Conservation (phyloP, 2,113 vertebrate species). For the Murina feae region DNA sequence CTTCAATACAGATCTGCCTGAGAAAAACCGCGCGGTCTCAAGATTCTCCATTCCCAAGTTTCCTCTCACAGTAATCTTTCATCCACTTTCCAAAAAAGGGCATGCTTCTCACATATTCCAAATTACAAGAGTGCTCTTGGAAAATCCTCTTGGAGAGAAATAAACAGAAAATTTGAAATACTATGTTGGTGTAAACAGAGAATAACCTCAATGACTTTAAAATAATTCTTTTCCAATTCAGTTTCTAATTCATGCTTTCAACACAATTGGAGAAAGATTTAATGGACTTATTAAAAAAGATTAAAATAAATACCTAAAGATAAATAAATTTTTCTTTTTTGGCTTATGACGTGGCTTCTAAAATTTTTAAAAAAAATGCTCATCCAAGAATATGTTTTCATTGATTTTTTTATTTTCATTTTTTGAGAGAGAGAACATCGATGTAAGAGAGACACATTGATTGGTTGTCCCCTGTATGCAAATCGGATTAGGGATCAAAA, state of each 20-base stretch:
- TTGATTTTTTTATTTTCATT: too few relatives aligned
- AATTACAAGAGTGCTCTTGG: not conserved
- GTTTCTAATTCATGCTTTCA: not conserved
- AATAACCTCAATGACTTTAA: not conserved
- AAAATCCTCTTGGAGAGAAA: not conserved
- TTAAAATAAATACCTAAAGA: not conserved
- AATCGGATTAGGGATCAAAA: not conserved
- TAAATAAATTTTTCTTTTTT: not conserved
- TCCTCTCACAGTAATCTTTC: not conserved
- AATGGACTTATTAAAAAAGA: not conserved
- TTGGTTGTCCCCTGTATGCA: not conserved
- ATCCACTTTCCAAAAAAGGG: not conserved
- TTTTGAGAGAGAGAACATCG: not conserved
- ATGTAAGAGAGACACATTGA: not conserved
- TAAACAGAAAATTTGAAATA: not conserved
- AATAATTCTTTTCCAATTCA: not conserved
- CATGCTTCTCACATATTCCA: not conserved
- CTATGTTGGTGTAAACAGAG: not conserved
- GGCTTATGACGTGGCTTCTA: not conserved
- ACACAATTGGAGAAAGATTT: not conserved
- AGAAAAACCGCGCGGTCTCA: not conserved
- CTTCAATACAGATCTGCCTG: not conserved
- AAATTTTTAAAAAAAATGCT: not conserved
- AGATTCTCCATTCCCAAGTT: not conserved
- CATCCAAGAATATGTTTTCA: not conserved